Evolutionary conservation across 2,113 vertebrate species (phyloP).

Genomic region (Chrysochloris asiatica): DNA sequence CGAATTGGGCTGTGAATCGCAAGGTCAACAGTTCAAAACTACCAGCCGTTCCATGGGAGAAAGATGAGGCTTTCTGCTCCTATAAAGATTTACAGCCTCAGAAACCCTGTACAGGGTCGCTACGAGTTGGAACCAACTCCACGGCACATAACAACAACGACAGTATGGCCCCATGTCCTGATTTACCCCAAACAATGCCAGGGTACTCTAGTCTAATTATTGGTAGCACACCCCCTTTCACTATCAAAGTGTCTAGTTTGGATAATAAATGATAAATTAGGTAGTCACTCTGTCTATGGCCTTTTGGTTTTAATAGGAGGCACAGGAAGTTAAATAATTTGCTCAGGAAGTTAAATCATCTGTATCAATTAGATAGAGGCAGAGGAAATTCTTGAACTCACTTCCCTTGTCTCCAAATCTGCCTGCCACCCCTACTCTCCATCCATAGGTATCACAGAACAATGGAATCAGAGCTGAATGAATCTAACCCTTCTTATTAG

Average conservation of each 20-base stretch:
- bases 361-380: background rate
- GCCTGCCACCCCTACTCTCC: background rate
- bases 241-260: background rate
- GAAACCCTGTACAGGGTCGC: no score
- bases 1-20: no score
- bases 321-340: background rate
- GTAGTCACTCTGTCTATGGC: background rate
- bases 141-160: no score
- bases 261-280: background rate
- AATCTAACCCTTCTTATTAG: background rate
- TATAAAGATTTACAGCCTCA: no score
- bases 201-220: background rate
- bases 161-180: background rate
- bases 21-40: no score
- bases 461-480: background rate
- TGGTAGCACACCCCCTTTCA: background rate
- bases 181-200: background rate
- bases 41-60: no score
- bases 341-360: background rate
- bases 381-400: background rate
- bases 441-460: background rate
- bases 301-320: background rate
- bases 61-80: no score
- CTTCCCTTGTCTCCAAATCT: background rate
- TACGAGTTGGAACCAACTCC: no score